Evolutionary conservation across 2,797 vertebrate species (phyloP).

Genomic region (Hipposideros larvatus): DNA sequence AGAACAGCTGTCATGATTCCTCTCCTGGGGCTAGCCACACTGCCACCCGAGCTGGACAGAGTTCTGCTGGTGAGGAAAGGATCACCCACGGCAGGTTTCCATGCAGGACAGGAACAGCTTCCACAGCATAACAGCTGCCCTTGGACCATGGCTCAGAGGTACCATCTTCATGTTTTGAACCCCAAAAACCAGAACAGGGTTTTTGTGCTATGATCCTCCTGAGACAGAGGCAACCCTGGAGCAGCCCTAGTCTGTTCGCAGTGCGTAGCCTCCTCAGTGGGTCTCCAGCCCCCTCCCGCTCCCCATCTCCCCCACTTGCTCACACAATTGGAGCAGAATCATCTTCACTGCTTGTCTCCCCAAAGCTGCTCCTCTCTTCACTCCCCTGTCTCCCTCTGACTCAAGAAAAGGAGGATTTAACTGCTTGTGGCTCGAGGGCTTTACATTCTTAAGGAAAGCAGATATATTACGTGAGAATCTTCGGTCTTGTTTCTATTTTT

Average conservation of each 20-base stretch:
- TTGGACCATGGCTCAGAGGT: not conserved
- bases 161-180: not conserved
- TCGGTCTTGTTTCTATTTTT: not conserved
- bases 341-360: not conserved
- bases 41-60: not conserved
- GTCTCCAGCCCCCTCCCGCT: accelerated
- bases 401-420: not conserved
- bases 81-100: not conserved
- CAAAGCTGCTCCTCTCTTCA: not conserved
- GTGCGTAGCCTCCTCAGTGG: not conserved
- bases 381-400: not conserved
- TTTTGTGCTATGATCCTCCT: not conserved
- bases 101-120: not conserved
- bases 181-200: not conserved
- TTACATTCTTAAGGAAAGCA: not conserved
- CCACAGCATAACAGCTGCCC: not conserved
- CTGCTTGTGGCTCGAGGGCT: not conserved
- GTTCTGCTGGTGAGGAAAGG: not conserved
- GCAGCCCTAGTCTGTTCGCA: not conserved
- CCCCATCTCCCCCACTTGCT: not conserved
- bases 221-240: not conserved
- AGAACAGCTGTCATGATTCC: not conserved
- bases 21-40: not conserved
- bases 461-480: not conserved
- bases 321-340: not conserved